Percentiles rank a stretch among this genome's conserved stretches.
These are phyloP conservation scores for Remorina albescens DNA, from an alignment of 2,797 vertebrate genomes.

Conservation along the genomic window DNA sequence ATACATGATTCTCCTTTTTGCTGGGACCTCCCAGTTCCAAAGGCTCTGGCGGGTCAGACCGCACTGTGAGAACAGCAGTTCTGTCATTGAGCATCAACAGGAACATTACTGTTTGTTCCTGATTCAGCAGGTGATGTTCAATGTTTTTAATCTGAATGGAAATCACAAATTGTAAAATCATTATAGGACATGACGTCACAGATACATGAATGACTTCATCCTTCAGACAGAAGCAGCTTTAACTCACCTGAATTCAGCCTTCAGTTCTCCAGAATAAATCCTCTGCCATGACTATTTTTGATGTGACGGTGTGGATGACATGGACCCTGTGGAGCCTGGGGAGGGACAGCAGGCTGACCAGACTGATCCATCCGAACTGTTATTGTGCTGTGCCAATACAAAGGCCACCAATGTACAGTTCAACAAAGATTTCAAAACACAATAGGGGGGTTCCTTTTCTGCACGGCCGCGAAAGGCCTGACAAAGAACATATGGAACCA, in stretches of 20 bases:
- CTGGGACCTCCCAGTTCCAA: too few species aligned
- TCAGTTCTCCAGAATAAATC: slow-evolving; percentile 61
- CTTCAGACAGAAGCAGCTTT: neutral
- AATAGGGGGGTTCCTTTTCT: slow-evolving; percentile 75
- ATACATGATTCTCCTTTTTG: too few species aligned
- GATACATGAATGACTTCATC: neutral
- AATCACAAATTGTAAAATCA: neutral
- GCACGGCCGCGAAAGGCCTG: slow-evolving; percentile 66
- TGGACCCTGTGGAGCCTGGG: slow-evolving; percentile 41
- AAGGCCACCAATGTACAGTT: slow-evolving; percentile 80
- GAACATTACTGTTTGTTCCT: too few species aligned
- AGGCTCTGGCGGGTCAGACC: too few species aligned
- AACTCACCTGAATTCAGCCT: slow-evolving; percentile 68
- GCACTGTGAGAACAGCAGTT: too few species aligned
- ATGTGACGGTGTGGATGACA: slow-evolving; percentile 48
- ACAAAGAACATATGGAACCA: slow-evolving; percentile 74
- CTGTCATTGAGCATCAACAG: too few species aligned
- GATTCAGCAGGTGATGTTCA: neutral
- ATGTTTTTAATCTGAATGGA: too few species aligned
- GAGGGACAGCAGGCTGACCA: slow-evolving; percentile 71
- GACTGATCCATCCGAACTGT: slow-evolving; percentile 76
- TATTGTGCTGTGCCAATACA: slow-evolving; percentile 75
- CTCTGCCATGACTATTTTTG: slow-evolving; percentile 65
- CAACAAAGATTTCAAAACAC: slow-evolving; percentile 79
- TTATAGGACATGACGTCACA: neutral